Base-by-base conservation (phyloP, 2,888 invertebrate genomes). In the Isotomurus palustris region DNA sequence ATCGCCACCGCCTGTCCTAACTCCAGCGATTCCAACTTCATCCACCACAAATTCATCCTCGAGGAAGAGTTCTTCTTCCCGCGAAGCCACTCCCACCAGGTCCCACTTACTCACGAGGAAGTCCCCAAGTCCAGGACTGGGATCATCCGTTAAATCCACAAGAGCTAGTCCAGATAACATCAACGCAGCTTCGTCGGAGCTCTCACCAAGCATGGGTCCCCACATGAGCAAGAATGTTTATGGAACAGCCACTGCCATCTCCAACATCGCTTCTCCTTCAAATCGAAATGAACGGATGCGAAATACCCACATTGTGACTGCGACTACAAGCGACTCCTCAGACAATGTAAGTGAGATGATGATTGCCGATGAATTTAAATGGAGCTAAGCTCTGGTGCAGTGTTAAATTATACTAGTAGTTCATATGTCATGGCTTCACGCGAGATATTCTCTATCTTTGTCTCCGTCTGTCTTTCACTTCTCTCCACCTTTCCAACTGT, bases 271-370 rank as follows among this genome's bases (percentile, higher is more conserved):
- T 25, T 25, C 56, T 28, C 29, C 43, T 40, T 40, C 58, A 27
- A 59, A 60, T 40, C 56, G 56, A 44, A 64, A 60, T 51, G 59
- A 62, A 53, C 49, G 59, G 43, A 22, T 47, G 17, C 60, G 58
- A 35, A 54, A 57, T 38, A 36, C 54, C 35, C 57, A 60, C 56
- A 51, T 60, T 50, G 56, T 56, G 10, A 50, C 56, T 35, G 54
- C 55, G 36, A 50, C 53, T 47, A 54, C 64, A 44, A 65, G 65
- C 53, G 65, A 66, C 47, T 67, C 67, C 19, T 69, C 67, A 44
- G 67, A 67, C 47, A 69, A 67, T 64, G 67, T 69, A 67, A 69
- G 67, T 66, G 35, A 45, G n/a, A n/a, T n/a, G n/a, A n/a, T n/a
- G n/a, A n/a, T n/a, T n/a, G n/a, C n/a, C n/a, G n/a, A n/a, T n/a